Evolutionary conservation across 2,113 vertebrate genomes (phyloP).

Genomic region (Pica pica): DNA sequence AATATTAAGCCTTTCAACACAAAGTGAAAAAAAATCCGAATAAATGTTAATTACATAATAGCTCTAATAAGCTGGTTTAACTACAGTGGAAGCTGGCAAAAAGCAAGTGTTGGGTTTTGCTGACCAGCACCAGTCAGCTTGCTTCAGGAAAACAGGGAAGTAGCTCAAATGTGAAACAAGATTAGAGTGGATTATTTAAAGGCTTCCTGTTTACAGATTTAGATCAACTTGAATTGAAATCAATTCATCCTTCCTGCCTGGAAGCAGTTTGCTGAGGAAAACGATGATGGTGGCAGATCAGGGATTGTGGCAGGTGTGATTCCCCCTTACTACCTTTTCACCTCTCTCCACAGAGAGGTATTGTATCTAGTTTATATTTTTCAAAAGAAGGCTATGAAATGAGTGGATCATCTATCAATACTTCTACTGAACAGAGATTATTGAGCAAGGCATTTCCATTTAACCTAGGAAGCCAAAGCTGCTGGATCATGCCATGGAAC

Average conservation of each 20-base stretch:
- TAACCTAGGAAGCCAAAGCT: neutral
- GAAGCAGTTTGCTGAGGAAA: neutral
- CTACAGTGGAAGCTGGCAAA: neutral
- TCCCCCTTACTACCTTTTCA: neutral
- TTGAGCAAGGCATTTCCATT: neutral
- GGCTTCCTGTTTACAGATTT: conserved; percentile 52
- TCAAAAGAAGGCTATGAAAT: neutral
- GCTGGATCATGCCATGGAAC: neutral
- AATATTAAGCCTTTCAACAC: conserved; percentile 27
- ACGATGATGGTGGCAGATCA: accelerated
- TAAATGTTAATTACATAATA: conserved; percentile 44
- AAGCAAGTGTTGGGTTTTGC: conserved; percentile 8
- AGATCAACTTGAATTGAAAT: conserved; percentile 32
- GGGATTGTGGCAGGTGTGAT: neutral
- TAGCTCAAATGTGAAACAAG: conserved; percentile 32
- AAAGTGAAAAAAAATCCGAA: neutral
- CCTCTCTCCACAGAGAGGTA: neutral
- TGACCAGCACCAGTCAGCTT: conserved; percentile 11
- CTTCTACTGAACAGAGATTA: neutral
- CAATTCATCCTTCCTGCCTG: conserved; percentile 24
- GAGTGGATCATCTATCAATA: neutral
- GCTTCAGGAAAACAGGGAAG: neutral
- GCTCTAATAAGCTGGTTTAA: conserved; percentile 27
- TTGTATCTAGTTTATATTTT: neutral
- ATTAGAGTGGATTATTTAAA: conserved; percentile 57